phyloP scores from a whole-genome alignment of 2,113 vertebrate genomes.

The Gallinago jamesoni region DNA sequence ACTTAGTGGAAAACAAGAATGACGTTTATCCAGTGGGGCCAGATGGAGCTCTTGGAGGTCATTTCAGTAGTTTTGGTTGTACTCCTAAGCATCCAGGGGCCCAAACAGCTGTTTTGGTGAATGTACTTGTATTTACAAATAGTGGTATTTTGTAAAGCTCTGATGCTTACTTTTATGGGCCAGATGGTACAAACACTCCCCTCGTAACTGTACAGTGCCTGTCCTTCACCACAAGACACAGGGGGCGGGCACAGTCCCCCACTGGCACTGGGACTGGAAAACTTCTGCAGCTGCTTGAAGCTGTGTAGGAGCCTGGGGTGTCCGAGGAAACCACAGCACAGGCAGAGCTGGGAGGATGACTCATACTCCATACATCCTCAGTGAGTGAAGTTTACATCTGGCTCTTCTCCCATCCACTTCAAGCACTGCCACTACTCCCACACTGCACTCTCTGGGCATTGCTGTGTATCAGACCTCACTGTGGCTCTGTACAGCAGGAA shows the following conservation, averaged over 20 bases:
- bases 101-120: neutral
- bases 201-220: neutral
- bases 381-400: neutral
- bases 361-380: neutral
- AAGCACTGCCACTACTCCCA: neutral
- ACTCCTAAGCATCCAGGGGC: neutral
- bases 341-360: neutral
- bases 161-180: neutral
- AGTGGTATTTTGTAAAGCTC: neutral
- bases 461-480: neutral
- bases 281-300: neutral
- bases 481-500: neutral
- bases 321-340: neutral
- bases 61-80: neutral
- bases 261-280: neutral
- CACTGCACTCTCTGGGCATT: accelerated
- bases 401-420: neutral
- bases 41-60: neutral
- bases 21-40: neutral
- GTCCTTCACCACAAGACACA: neutral
- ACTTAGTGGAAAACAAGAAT: neutral
- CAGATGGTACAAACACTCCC: neutral
- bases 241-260: neutral
- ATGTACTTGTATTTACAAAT: neutral
- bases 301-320: neutral